Evolutionary conservation across 2,797 vertebrate genomes (phyloP).

Genomic region (Hyperoplus lanceolatus): DNA sequence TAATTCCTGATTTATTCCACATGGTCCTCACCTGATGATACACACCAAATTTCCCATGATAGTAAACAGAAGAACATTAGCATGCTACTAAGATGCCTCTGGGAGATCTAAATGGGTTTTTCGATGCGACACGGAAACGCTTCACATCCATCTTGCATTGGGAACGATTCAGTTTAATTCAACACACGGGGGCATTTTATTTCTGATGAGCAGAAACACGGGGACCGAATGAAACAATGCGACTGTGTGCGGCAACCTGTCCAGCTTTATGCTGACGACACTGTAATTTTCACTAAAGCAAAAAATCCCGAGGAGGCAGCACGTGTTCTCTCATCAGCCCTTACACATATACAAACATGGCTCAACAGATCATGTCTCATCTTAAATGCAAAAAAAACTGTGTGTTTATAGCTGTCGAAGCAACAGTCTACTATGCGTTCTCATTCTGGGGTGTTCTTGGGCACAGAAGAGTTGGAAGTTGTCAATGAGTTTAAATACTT

Average conservation of each 20-base stretch:
- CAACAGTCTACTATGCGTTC: too few relatives aligned
- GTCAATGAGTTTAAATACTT: too few relatives aligned
- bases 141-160: constrained; percentile 37
- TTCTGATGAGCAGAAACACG: constrained; percentile 43
- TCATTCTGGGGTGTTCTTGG: too few relatives aligned
- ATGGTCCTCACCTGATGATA: not conserved
- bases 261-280: too few relatives aligned
- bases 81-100: constrained; percentile 10
- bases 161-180: constrained; percentile 46
- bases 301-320: too few relatives aligned
- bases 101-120: constrained; percentile 47
- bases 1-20: not conserved
- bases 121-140: constrained; percentile 20
- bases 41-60: constrained; percentile 16
- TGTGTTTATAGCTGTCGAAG: too few relatives aligned
- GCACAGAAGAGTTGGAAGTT: too few relatives aligned
- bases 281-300: too few relatives aligned
- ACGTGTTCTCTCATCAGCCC: too few relatives aligned
- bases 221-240: constrained; percentile 61
- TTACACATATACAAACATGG: too few relatives aligned
- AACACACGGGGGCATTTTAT: constrained; percentile 62
- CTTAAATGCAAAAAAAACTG: too few relatives aligned
- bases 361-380: too few relatives aligned
- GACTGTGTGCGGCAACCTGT: constrained; percentile 51
- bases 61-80: constrained; percentile 31